A percentile compares a stretch with the other conserved stretches of the same genome.
phyloP scores from a whole-genome alignment of 2,888 invertebrate genomes.

The Melolontha melolontha region DNA sequence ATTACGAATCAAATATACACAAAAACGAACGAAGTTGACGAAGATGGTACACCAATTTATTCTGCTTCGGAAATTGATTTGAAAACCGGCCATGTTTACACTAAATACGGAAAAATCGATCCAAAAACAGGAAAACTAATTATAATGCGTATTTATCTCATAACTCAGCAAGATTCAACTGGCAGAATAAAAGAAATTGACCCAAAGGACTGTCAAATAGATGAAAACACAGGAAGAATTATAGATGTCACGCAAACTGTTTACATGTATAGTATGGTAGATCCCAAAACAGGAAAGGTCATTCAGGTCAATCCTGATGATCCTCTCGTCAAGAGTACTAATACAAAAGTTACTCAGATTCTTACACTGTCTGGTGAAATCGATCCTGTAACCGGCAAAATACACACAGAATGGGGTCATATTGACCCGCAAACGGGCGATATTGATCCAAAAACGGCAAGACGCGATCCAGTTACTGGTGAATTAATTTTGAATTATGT shows the following conservation, averaged over 20 bases:
- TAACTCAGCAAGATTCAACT: slow-evolving; percentile 77
- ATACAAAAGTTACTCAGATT: slow-evolving; percentile 80
- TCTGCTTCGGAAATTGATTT: slow-evolving; percentile 80
- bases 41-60: slow-evolving; percentile 73
- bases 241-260: slow-evolving; percentile 80
- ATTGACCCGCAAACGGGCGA: slow-evolving; percentile 82
- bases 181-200: slow-evolving; percentile 80
- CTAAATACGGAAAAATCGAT: slow-evolving; percentile 79
- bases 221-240: slow-evolving; percentile 78
- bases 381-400: slow-evolving; percentile 78
- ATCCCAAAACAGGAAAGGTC: slow-evolving; percentile 80
- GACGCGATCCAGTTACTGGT: slow-evolving; percentile 78
- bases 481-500: slow-evolving; percentile 80
- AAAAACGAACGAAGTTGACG: slow-evolving; percentile 76
- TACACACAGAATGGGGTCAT: slow-evolving; percentile 82
- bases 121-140: slow-evolving; percentile 78
- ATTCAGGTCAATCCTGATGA: slow-evolving; percentile 82
- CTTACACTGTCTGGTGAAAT: slow-evolving; percentile 81
- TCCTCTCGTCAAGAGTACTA: slow-evolving; percentile 78
- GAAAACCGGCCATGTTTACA: slow-evolving; percentile 78
- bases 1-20: slow-evolving; percentile 78
- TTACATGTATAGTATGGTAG: slow-evolving; percentile 80
- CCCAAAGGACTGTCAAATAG: slow-evolving; percentile 79
- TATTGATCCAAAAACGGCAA: slow-evolving; percentile 79
- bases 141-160: slow-evolving; percentile 75